Evolutionary conservation across 2,888 invertebrate species (phyloP), one percentile per base, ranked within the genome.

Genomic region (Leptopilina drosophilae): DNA sequence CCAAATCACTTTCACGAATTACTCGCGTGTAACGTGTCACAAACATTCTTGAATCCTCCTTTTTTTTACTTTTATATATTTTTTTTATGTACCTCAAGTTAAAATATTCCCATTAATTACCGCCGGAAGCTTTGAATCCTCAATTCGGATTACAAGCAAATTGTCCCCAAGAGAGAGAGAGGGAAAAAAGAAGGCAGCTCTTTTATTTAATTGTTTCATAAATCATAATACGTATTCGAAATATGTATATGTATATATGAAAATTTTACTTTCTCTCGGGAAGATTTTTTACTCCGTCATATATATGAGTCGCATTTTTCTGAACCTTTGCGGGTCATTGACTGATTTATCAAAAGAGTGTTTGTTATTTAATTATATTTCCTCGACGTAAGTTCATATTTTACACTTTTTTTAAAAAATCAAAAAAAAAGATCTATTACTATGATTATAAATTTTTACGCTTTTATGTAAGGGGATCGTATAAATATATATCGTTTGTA

Each of bases 1-100:
- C 84, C 80, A 77, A 83, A 82, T 83, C 83, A 81, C 85, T 86
- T 86, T 86, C 86, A 84, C 86, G 82, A 64, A 76, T 56, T 64
- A 65, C 33, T 12, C 12, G 26, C 33, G 15, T 9, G 26, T 53
- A 42, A 42, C 42, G 56, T 73, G 33, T 20, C 67, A 69, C 49
- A 69, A 49, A 40, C 15, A 46, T 49, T 62, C 59, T 66, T 53
- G 33, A 26, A 73, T 73, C 73, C 56, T 73, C 73, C 33, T 67
- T 46, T 20, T 46, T 46, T 46, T 67, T 46, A 12, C 1, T 11
- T 49, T 11, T 49, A 49, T 42, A 49, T 49, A 49, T 49, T 49
- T 6, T 11, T 11, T 49, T 49, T 49, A 49, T 49, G 7, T 49
- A 42, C 46, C 46, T 53, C 12, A 73, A n/a, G 53, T 14, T 12